A percentile compares a stretch with the other conserved stretches of the same genome.
Conservation (phyloP, 2,888 invertebrate species). For the Spodoptera exigua region DNA sequence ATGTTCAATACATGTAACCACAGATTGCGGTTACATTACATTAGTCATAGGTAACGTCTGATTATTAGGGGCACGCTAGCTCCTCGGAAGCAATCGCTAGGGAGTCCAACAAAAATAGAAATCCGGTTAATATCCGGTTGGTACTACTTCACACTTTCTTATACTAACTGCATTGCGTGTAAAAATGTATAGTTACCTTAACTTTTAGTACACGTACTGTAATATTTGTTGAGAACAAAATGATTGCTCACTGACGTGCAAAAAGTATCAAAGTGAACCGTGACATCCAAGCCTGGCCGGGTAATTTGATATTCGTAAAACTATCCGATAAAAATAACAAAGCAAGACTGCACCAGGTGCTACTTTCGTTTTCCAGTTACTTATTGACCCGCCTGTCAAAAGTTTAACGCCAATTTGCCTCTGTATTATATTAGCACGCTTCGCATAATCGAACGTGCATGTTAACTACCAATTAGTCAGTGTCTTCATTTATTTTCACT, state of each 20-base stretch:
- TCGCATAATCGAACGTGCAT: constrained; percentile 58
- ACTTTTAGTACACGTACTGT: constrained; percentile 16
- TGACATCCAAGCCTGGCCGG: constrained; percentile 42
- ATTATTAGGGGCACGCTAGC: constrained; percentile 22
- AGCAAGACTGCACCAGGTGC: constrained; percentile 47
- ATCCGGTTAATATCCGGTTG: constrained; percentile 44
- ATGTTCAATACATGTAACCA: constrained; percentile 1
- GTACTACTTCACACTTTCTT: constrained; percentile 53
- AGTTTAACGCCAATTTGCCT: constrained; percentile 67
- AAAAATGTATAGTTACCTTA: constrained; percentile 31
- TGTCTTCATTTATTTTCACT: constrained; percentile 64
- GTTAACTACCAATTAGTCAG: constrained; percentile 70
- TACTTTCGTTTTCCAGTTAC: constrained; percentile 63
- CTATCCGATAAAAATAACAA: constrained; percentile 56
- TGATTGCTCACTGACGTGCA: constrained; percentile 32
- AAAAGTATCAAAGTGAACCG: constrained; percentile 52
- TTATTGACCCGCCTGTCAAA: constrained; percentile 65
- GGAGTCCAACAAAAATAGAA: constrained; percentile 44
- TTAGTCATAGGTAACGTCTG: constrained; percentile 22
- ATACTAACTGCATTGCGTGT: constrained; percentile 45
- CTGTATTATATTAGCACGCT: constrained; percentile 62
- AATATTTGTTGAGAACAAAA: constrained; percentile 26
- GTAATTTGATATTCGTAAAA: constrained; percentile 59
- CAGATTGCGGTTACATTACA: constrained; percentile 15
- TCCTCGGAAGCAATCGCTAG: constrained; percentile 24